These are phyloP conservation scores for Holothuria scabra DNA, from an alignment of 53 echinoderm and acorn worm genomes.

Conservation along the genomic window DNA sequence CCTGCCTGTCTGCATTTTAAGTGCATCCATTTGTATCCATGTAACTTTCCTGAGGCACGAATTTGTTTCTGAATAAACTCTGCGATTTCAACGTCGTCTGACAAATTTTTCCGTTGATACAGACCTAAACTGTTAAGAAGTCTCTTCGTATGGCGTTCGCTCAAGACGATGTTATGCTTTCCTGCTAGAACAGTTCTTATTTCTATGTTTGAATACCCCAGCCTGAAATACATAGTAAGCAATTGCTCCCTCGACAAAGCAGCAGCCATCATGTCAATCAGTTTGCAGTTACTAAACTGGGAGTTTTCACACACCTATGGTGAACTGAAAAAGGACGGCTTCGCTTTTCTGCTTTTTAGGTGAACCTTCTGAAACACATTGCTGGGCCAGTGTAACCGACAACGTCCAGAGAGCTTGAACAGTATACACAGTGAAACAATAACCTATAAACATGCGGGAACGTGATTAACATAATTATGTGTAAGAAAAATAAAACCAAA, in stretches of 20 bases:
- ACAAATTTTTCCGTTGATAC: conserved; percentile 14
- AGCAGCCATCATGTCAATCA: not conserved
- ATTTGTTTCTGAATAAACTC: not conserved
- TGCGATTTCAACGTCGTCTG: conserved; percentile 1
- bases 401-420: not conserved
- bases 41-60: not conserved
- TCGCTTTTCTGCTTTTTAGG: not conserved
- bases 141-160: conserved; percentile 17
- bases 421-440: no score
- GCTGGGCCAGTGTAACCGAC: not conserved
- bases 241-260: conserved; percentile 10
- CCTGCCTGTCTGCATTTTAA: not conserved
- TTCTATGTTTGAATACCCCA: conserved; percentile 33
- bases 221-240: conserved; percentile 26
- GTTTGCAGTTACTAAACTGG: not conserved
- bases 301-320: not conserved
- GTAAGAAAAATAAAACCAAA: no score
- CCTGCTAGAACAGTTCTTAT: conserved; percentile 25
- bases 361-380: conserved; percentile 4
- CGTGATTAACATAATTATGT: no score
- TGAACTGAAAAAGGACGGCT: not conserved
- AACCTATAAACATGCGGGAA: no score
- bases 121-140: conserved; percentile 23
- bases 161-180: conserved; percentile 8
- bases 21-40: conserved; percentile 7